These are phyloP conservation scores for Xanthorhoe spadicearia DNA, from an alignment of 2,888 invertebrate species.

Conservation along the genomic window DNA sequence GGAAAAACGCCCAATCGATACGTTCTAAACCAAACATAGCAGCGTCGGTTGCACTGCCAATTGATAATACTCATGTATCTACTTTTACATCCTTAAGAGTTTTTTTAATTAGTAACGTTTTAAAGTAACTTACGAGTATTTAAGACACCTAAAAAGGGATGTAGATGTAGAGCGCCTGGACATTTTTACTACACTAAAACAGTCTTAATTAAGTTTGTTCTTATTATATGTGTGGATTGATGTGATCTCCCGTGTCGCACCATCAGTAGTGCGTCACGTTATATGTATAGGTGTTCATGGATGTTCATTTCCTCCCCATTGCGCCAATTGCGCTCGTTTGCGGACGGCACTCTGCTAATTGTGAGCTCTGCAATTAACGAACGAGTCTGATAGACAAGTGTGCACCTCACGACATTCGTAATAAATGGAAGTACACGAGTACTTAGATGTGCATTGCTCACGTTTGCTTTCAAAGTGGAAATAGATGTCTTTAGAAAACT, in stretches of 20 bases:
- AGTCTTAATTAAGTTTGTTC: no score
- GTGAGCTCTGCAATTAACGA: conserved; percentile 73
- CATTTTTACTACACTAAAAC: no score
- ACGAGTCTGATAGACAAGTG: conserved; percentile 60
- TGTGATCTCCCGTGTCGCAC: conserved; percentile 14
- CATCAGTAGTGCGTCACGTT: conserved; percentile 36
- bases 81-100: no score
- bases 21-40: conserved; percentile 1
- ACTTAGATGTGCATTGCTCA: conserved; percentile 9
- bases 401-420: conserved; percentile 55
- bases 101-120: no score
- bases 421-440: conserved; percentile 20
- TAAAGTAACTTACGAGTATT: no score
- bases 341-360: conserved; percentile 75
- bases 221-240: conserved; percentile 7
- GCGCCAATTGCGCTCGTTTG: conserved; percentile 81
- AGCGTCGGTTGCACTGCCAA: background rate
- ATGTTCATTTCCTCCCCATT: conserved; percentile 79
- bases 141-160: no score
- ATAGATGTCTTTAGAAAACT: background rate
- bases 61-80: background rate
- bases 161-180: no score
- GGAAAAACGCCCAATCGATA: no score
- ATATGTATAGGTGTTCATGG: conserved; percentile 61
- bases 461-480: conserved; percentile 2